Evolutionary conservation across 2,797 vertebrate genomes (phyloP), one percentile per base, ranked within the genome.

Genomic region (Hippoglossus hippoglossus): DNA sequence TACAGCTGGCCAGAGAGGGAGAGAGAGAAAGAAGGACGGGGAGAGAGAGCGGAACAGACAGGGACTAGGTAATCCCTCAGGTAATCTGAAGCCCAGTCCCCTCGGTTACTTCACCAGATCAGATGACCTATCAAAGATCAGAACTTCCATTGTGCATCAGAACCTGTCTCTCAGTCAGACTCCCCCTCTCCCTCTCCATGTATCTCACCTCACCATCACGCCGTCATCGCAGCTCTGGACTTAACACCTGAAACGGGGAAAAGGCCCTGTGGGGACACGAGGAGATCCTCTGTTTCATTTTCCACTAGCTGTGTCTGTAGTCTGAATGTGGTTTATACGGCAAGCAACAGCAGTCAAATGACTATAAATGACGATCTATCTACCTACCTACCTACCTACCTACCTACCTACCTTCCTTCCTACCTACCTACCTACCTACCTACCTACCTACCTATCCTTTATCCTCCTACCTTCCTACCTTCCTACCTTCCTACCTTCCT

Each of bases 61-160:
- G 85, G 81, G 80, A 85, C 87, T 72, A 87, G 93, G 93, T 93
- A 91, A 93, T 91, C 87, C 93, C 91, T 92, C 21, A 57, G 68
- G 94, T 94, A 95, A 95, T 83, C 67, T 73, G 93, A 95, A 85
- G 81, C 92, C 56, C 59, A 26, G 81, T 82, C 77, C 82, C 76
- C 58, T 79, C 39, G 28, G 81, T 82, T 75, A 84, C 84, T 86
- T 87, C 81, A 79, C 84, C 46, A 88, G 93, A 95, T 95, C 94
- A 87, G 89, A 88, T 95, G 92, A 93, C 94, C 93, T 94, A 94
- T 94, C 94, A 93, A 91, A 95, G 94, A 94, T 95, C 93, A 93
- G 87, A 86, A 83, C 87, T 80, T 90, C 89, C 92, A 91, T 92
- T 94, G 92, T 92, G 89, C 85, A 80, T 82, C 79, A 58, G 80